Percentiles rank a stretch among this genome's conserved stretches.
Evolutionary conservation across 2,113 vertebrate genomes (phyloP).

Genomic region (Tachysurus vachellii): DNA sequence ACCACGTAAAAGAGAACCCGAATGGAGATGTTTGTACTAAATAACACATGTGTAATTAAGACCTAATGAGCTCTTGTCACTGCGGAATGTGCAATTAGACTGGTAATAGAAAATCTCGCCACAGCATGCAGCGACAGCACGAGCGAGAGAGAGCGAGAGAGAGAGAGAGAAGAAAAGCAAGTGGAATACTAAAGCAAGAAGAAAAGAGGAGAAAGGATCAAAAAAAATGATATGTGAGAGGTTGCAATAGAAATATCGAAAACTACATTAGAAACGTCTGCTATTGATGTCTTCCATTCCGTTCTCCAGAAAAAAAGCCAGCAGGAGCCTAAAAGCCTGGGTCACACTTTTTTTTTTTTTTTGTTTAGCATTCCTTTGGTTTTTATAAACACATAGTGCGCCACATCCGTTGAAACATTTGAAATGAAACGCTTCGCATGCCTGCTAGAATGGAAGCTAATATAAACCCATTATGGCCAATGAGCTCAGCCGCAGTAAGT

Average conservation of each 20-base stretch:
- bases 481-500: neutral
- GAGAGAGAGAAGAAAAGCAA: neutral
- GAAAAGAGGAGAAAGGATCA: neutral
- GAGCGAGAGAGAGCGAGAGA: neutral
- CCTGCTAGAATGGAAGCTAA: constrained; percentile 24
- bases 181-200: neutral
- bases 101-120: constrained; percentile 82
- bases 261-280: neutral
- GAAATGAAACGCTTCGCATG: constrained; percentile 11
- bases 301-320: neutral
- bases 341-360: neutral
- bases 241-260: neutral
- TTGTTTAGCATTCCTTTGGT: constrained; percentile 16
- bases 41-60: constrained; percentile 99
- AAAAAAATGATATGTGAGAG: neutral
- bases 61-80: constrained; percentile 99
- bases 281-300: too few species aligned
- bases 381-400: constrained; percentile 11
- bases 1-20: constrained; percentile 87
- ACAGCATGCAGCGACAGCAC: constrained; percentile 58
- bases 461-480: constrained; percentile 14
- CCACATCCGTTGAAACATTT: constrained; percentile 17
- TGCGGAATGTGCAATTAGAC: constrained; percentile 99
- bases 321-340: neutral
- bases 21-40: constrained; percentile 99